Base-by-base conservation (phyloP, 2,113 vertebrate species). In the Pelusios castaneus region DNA sequence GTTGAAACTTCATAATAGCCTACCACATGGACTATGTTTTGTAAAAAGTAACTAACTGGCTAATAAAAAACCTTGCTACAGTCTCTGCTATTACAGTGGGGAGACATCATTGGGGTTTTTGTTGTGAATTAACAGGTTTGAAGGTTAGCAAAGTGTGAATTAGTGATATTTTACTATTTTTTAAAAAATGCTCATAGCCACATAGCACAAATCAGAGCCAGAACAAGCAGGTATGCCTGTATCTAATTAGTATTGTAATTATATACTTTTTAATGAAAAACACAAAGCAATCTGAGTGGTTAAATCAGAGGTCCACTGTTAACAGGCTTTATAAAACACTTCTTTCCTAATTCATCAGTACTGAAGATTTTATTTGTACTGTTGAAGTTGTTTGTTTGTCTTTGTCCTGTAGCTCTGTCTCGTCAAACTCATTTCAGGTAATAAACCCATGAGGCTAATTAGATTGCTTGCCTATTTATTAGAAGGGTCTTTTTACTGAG, bases 391-490 rank as follows among this genome's bases (percentile, higher is more conserved):
- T n/a, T 17, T 67, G 34, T 67, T 38, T 67, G 63, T 10, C 19
- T 19, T 67, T 67, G n/a, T 67, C 34, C 34, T 67, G 34, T 67
- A 19, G 16, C 29, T 58, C 95, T 91, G 54, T 84, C 87, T 51
- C 80, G 27, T 60, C 89, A 85, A 93, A 85, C 80, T 85, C 80
- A 31, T 52, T 88, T 80, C 75, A 88, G 87, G 90, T 88, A 77
- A 93, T 76, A 49, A 80, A 52, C 31, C 21, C 41, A 60, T 67
- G 17, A 67, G 63, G 34, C 63, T 67, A 89, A 93, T 17, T 93
- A 67, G 80, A 94, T 95, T 95, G 93, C 29, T 73, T 54, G 51
- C 21, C 76, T 91, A 67, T 8, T 83, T 63, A 78, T 82, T 84
- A 92, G 54, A 84, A 43, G 89, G 75, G 91, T 60, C 77, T 94